Percentiles rank a stretch among this genome's conserved stretches.
phyloP scores from a whole-genome alignment of 37 sponge, comb jelly and placozoan species.

The Theonella swinhoei region DNA sequence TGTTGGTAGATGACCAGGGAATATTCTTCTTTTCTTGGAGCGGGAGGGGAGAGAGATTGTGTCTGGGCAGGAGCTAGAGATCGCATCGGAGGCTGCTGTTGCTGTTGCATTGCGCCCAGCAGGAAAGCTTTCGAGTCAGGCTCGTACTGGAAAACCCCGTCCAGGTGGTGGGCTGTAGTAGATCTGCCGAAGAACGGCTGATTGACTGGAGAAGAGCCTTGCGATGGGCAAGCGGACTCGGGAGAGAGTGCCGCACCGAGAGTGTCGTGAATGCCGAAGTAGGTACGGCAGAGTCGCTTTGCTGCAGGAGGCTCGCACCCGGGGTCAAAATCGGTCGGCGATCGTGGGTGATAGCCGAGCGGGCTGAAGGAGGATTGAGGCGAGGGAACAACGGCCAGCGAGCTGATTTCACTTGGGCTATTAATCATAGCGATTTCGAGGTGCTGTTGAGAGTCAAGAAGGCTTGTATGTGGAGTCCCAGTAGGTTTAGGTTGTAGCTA shows the following conservation, averaged over 20 bases:
- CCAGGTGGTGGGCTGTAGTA: too few species aligned
- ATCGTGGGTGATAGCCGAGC: background rate
- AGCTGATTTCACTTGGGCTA: background rate
- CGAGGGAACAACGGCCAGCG: background rate
- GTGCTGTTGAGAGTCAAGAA: background rate
- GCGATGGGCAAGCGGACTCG: background rate
- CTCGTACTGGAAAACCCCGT: too few species aligned
- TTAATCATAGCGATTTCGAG: background rate
- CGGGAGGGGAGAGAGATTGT: background rate
- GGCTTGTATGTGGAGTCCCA: background rate
- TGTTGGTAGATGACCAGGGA: constrained; percentile 55
- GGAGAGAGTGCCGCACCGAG: background rate
- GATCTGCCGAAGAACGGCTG: too few species aligned
- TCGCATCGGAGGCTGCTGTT: too few species aligned
- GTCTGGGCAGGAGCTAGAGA: too few species aligned
- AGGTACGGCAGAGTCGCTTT: background rate
- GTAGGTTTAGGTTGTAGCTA: background rate
- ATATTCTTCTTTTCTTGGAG: background rate
- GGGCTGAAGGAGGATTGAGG: background rate
- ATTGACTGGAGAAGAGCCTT: too few species aligned
- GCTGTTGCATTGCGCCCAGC: too few species aligned
- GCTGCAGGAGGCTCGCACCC: background rate
- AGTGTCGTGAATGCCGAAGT: background rate
- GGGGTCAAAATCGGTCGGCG: background rate
- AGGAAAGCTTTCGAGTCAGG: too few species aligned